Base-by-base conservation (phyloP, 2,888 invertebrate species). In the Ptychoptera contaminata region DNA sequence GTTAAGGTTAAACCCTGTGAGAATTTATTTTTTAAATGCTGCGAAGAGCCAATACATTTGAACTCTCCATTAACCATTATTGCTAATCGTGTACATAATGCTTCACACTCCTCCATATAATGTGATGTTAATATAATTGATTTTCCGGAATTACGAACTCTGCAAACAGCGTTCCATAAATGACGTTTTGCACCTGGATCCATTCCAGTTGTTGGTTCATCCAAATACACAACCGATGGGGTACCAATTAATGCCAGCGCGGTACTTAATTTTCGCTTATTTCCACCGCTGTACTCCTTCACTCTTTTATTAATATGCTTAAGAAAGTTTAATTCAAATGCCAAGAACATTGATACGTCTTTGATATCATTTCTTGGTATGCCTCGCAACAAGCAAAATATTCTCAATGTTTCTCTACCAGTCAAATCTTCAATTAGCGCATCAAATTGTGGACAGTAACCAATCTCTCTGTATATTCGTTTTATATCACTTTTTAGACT, bases 91-190 rank as follows among this genome's bases (percentile, higher is more conserved):
- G 82, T 79, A 58, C 85, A 84, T 7, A 86, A 67, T 37, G 79
- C 78, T 65, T 85, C 84, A 63, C 83, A 83, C 63, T 86, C 86
- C 55, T 79, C 76, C 77, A 84, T 82, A 60, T 81, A 82, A 61
- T 79, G 81, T 42, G 85, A 82, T 16, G 88, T 84, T 49, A 88
- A 70, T 47, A 90, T 71, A 34, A 88, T 72, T 43, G 82, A 79
- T 54, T 74, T 74, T 1, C 86, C 85, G 5, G 72, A 67, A 44
- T 76, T 76, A 37, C 82, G 69, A 14, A 79, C 72, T 48, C 73
- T 70, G 43, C 73, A 68, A 30, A 87, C 67, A 0, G 79, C 77
- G 53, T 80, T 71, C 88, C 88, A 90, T 30, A 90, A 73, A 50
- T 80, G 75, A 46, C 85, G 69, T 55, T 84, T 76, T 4, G 87